Evolutionary conservation across 2,797 vertebrate species (phyloP).

Genomic region (Poecilia wingei): DNA sequence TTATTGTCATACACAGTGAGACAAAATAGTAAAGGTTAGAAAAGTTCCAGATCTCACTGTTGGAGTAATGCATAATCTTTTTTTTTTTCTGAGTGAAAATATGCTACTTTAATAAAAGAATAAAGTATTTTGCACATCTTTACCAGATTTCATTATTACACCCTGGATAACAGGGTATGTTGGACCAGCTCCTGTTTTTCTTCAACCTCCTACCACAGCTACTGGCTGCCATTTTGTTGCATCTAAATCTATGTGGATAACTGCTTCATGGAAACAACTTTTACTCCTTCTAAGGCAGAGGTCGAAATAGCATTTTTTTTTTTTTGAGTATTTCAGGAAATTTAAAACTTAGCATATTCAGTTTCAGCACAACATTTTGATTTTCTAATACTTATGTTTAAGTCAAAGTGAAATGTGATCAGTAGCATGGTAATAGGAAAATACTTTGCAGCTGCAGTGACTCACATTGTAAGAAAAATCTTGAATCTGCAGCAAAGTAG

Average conservation of each 20-base stretch:
- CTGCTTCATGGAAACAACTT: neutral
- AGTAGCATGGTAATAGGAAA: conserved; percentile 22
- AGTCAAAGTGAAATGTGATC: conserved; percentile 16
- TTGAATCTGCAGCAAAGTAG: conserved; percentile 26
- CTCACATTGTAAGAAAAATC: conserved; percentile 22
- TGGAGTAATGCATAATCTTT: neutral
- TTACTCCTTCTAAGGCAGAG: neutral
- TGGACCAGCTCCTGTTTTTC: conserved; percentile 15
- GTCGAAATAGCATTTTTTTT: conserved; percentile 17
- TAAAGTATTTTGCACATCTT: neutral
- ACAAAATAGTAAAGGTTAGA: neutral
- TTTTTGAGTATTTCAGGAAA: neutral
- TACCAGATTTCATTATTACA: neutral
- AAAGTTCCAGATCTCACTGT: neutral
- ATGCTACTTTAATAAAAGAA: neutral
- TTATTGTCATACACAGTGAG: neutral
- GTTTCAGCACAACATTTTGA: conserved; percentile 8
- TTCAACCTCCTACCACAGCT: conserved; percentile 46
- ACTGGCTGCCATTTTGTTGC: conserved; percentile 46
- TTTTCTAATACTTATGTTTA: conserved; percentile 12
- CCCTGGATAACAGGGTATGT: conserved; percentile 10
- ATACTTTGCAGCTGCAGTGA: conserved; percentile 28
- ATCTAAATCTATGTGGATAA: conserved; percentile 19
- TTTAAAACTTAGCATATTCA: neutral
- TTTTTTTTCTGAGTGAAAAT: neutral